These are phyloP conservation scores for Heterocephalus glaber DNA, from an alignment of 2,113 vertebrate species.

Conservation along the genomic window DNA sequence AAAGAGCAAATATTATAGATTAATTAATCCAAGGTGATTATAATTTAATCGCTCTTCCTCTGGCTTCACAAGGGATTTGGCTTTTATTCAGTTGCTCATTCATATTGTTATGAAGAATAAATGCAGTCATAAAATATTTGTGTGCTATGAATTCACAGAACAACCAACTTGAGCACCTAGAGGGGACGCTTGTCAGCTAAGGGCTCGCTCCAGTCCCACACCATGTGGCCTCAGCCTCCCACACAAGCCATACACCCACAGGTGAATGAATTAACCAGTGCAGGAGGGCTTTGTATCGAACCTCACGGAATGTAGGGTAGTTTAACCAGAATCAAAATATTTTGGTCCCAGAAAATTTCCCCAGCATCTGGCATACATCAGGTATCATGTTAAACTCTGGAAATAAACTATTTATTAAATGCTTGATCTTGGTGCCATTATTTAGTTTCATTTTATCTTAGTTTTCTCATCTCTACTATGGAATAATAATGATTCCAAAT, in stretches of 20 bases:
- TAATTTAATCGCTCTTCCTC: constrained; percentile 98
- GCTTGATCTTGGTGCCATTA: not conserved
- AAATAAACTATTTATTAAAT: not conserved
- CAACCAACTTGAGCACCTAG: constrained; percentile 72
- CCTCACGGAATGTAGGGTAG: not conserved
- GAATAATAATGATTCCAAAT: not conserved
- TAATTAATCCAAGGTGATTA: constrained; percentile 99
- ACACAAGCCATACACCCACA: not conserved
- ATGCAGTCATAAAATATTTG: constrained; percentile 88
- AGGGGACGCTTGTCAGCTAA: not conserved
- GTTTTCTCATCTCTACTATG: not conserved
- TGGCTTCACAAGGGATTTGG: constrained; percentile 88
- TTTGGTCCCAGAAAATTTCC: constrained; percentile 26
- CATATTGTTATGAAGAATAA: constrained; percentile 88
- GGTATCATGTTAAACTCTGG: not conserved
- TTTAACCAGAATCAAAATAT: constrained; percentile 2
- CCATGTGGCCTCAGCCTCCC: not conserved
- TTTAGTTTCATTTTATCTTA: not conserved
- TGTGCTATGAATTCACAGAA: constrained; percentile 83
- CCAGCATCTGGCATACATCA: not conserved
- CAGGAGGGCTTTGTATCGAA: not conserved
- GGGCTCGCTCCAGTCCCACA: not conserved
- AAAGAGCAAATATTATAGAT: constrained; percentile 99
- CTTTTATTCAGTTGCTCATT: constrained; percentile 92
- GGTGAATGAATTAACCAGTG: not conserved